Conservation (phyloP, 2,888 invertebrate species). For the Lagria hirta region DNA sequence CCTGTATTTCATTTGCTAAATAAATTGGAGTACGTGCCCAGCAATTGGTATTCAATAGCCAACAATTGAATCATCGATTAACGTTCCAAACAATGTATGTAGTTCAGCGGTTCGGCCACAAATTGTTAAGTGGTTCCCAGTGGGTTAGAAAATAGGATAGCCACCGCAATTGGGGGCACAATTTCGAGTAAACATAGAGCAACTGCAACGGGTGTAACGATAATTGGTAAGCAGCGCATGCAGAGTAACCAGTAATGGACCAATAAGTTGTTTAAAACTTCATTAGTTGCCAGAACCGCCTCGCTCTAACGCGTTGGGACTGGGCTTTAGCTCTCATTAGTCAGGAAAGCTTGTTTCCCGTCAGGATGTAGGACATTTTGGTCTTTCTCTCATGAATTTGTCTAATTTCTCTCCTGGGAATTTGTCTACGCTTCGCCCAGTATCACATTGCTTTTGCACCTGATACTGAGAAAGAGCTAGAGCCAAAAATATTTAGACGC, state of each 20-base stretch:
- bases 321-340: slow-evolving; percentile 29
- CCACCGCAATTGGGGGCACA: slow-evolving; percentile 37
- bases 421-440: slow-evolving; percentile 12
- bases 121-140: slow-evolving; percentile 44
- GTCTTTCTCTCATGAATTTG: slow-evolving; percentile 29
- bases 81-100: slow-evolving; percentile 35
- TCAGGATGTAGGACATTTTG: slow-evolving; percentile 27
- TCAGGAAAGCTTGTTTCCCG: slow-evolving; percentile 20
- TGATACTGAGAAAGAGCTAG: slow-evolving; percentile 18
- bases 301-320: slow-evolving; percentile 21
- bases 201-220: slow-evolving; percentile 28
- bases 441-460: slow-evolving; percentile 18
- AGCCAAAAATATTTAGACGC: slow-evolving; percentile 5
- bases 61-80: slow-evolving; percentile 37
- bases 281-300: slow-evolving; percentile 22
- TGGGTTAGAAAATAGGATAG: slow-evolving; percentile 42
- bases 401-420: slow-evolving; percentile 26
- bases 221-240: slow-evolving; percentile 32
- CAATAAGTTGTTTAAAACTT: slow-evolving; percentile 36
- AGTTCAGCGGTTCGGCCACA: slow-evolving; percentile 38
- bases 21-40: slow-evolving; percentile 8
- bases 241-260: slow-evolving; percentile 34
- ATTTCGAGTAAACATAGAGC: slow-evolving; percentile 34
- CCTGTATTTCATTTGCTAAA: no score
- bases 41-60: slow-evolving; percentile 30